A percentile compares a stretch with the other conserved stretches of the same genome.
Conservation (phyloP, 2,113 vertebrate genomes). For the Pterocles gutturalis region DNA sequence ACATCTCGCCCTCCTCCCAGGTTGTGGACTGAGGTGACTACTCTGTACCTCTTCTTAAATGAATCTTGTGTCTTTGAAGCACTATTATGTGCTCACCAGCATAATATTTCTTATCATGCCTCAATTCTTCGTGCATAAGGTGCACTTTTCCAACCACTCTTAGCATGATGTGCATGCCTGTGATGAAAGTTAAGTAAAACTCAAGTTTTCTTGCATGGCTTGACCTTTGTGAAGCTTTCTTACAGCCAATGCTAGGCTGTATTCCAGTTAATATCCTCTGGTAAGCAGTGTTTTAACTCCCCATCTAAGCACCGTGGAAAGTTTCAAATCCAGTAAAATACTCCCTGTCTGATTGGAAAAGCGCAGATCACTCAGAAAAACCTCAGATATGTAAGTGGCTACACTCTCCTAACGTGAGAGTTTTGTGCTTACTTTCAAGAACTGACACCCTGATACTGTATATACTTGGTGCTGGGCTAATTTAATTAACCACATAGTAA, state of each 20-base stretch:
- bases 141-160: not conserved
- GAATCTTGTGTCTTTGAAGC: not conserved
- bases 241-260: not conserved
- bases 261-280: not conserved
- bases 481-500: not conserved
- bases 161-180: not conserved
- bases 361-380: not conserved
- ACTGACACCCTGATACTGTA: not conserved
- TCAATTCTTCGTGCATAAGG: not conserved
- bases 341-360: not conserved
- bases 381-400: not conserved
- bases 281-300: not conserved
- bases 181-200: not conserved
- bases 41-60: not conserved
- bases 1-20: not conserved
- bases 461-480: not conserved
- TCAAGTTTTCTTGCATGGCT: not conserved
- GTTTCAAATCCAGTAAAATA: not conserved
- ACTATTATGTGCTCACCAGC: not conserved
- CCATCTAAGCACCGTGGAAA: not conserved
- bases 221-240: not conserved
- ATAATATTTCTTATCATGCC: not conserved
- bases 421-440: not conserved
- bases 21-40: not conserved
- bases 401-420: not conserved